Evolutionary conservation across 2,113 vertebrate genomes (phyloP).

Genomic region (Gasterosteus nipponicus): DNA sequence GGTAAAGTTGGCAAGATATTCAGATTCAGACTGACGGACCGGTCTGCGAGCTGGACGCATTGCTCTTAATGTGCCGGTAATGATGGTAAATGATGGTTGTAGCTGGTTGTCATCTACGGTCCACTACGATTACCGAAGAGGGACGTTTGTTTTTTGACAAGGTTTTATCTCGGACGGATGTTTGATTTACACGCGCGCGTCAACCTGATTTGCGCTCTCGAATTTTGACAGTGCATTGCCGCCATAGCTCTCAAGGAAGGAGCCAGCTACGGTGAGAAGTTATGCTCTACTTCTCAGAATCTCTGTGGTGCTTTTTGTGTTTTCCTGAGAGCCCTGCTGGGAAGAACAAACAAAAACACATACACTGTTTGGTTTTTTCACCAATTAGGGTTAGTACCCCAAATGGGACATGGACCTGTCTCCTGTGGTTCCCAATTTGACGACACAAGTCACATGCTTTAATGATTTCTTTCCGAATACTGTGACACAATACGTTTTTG

Average conservation of each 20-base stretch:
- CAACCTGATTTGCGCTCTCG: too few species aligned
- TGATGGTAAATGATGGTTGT: too few species aligned
- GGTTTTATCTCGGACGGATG: too few species aligned
- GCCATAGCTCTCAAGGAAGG: conserved; percentile 40
- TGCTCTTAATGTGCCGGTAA: too few species aligned
- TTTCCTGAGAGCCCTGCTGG: conserved; percentile 51
- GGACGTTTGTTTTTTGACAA: too few species aligned
- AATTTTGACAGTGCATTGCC: too few species aligned
- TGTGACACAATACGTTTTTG: conserved; percentile 14
- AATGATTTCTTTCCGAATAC: conserved; percentile 48
- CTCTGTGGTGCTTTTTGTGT: conserved; percentile 54
- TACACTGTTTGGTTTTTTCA: conserved; percentile 13
- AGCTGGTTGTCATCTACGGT: too few species aligned
- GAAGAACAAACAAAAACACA: conserved; percentile 27
- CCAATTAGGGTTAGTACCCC: conserved; percentile 42
- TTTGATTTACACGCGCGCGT: too few species aligned
- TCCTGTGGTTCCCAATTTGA: conserved; percentile 42
- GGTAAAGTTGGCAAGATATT: too few species aligned
- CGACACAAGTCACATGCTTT: conserved; percentile 45
- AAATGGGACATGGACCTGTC: conserved; percentile 57
- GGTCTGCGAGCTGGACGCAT: too few species aligned
- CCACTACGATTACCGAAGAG: too few species aligned
- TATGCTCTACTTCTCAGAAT: conserved; percentile 71
- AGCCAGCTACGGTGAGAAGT: conserved; percentile 37
- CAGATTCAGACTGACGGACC: too few species aligned